Base-by-base conservation (phyloP, 2,797 vertebrate genomes). In the Sebastes reedi region DNA sequence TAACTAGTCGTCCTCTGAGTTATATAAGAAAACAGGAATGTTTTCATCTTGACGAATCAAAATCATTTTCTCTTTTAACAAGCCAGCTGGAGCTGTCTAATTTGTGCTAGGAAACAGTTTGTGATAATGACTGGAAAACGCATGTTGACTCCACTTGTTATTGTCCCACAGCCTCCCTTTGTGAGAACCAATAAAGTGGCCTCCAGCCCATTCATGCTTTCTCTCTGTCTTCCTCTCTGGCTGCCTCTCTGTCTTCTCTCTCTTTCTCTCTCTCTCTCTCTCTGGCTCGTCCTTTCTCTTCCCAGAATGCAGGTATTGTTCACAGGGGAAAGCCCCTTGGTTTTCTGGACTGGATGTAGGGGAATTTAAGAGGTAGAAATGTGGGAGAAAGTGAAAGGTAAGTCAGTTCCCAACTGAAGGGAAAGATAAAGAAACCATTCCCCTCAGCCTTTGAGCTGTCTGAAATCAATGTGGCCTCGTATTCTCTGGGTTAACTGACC, bases 231-330 rank as follows among this genome's bases (percentile, higher is more conserved):
- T 3, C 30, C 3, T 32, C 30, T 32, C 30, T 30, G 30, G 30
- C 30, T 30, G 30, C 30, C 30, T 30, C 30, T 30, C 30, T 30
- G 30, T 30, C 12, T n/a, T 73, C 59, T 74, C 30, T 70, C 20
- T 25, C 74, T 56, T 27, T 58, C 81, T 67, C 46, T 64, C 54
- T 65, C 12, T 64, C 32, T 75, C 60, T 24, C 67, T 76, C 54
- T 75, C 55, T 20, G 22, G 22, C 34, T 50, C 16, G 2, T 56
- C 60, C 66, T 81, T 59, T 80, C 27, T 85, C 58, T 70, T 39
- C 55, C 80, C 60, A 84, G 82, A 89, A 84, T 86, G 77, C 69
- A 80, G 67, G 77, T 64, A 78, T 87, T 89, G 82, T 87, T 88
- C 56, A 9, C 5, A 75, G 54, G 58, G 77, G 72, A 76, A 82